Evolutionary conservation across 2,113 vertebrate genomes (phyloP), one percentile per base, ranked within the genome.

Genomic region (Tor tambroides): DNA sequence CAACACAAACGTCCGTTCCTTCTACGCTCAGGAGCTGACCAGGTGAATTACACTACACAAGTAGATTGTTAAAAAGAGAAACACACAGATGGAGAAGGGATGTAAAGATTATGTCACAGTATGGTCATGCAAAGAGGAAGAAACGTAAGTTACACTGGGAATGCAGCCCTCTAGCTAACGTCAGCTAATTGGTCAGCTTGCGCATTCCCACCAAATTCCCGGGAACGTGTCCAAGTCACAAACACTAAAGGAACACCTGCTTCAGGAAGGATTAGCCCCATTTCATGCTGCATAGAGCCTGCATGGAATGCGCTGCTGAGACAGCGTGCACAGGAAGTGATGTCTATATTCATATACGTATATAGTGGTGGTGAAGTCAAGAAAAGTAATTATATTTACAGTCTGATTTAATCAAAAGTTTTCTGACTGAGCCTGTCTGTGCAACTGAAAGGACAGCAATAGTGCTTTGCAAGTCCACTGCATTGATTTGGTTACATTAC

Each of bases 311-410:
- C 67, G 8, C 46, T 86, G 91, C 85, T 61, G 63, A 87, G 76
- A 54, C 90, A 91, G 90, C 5, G 3, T 90, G 91, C 88, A 91
- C 90, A 83, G 86, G 87, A 87, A 83, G 74, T 91, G 91, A 93
- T 90, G 90, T 92, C 91, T 92, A 91, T 91, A 93, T 93, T 85
- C 1, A 21, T n/a, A 3, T 74, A 74, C 7, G 15, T 17, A 46
- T 51, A 51, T 6, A 30, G 82, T 80, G 41, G n/a, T 26, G 26
- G 51, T 80, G 21, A 49, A n/a, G 49, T 41, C 21, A 21, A 19
- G 41, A 65, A 43, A 21, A 69, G 38, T 69, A 49, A 59, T 61
- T 46, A 41, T 61, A 61, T 81, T 43, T 75, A 19, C 38, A 72
- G 26, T 49, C 19, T 75, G 14, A 54, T 80, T 61, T 49, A 74